phyloP scores from a whole-genome alignment of 2,888 invertebrate genomes.

The Tiliacea citrago region DNA sequence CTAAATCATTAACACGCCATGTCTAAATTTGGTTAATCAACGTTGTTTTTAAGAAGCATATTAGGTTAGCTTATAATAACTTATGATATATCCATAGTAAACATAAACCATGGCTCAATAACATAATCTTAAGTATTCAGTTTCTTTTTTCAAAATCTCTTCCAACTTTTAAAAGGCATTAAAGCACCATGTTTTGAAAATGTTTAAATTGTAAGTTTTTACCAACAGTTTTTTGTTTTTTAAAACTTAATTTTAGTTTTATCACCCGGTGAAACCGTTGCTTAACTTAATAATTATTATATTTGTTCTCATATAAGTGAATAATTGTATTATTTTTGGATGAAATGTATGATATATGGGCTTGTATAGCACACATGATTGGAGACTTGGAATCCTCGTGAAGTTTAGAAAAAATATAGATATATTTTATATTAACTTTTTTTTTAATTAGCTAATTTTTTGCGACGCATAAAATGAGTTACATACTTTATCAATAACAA shows the following conservation, averaged over 20 bases:
- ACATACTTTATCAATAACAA: not conserved
- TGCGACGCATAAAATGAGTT: not conserved
- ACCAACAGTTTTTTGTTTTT: not conserved
- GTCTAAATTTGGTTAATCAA: not conserved
- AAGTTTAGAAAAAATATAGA: not conserved
- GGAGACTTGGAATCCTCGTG: not conserved
- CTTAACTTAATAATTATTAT: not conserved
- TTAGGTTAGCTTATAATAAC: not conserved
- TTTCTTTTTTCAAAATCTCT: not conserved
- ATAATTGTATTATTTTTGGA: not conserved
- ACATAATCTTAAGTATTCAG: not conserved
- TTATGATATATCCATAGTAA: not conserved
- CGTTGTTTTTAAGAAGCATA: not conserved
- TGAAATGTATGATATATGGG: not conserved
- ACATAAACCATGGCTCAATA: not conserved
- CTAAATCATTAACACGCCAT: not conserved
- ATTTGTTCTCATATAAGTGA: not conserved
- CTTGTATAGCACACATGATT: slow-evolving; percentile 1
- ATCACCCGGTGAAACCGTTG: not conserved
- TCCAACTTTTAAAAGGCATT: not conserved
- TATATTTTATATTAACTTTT: no score
- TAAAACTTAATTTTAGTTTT: not conserved
- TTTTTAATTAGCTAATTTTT: no score
- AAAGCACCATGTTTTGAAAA: not conserved
- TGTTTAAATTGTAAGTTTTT: not conserved